These are phyloP conservation scores for Stenolophus ochropezus DNA, from an alignment of 2,888 invertebrate species.

Conservation along the genomic window DNA sequence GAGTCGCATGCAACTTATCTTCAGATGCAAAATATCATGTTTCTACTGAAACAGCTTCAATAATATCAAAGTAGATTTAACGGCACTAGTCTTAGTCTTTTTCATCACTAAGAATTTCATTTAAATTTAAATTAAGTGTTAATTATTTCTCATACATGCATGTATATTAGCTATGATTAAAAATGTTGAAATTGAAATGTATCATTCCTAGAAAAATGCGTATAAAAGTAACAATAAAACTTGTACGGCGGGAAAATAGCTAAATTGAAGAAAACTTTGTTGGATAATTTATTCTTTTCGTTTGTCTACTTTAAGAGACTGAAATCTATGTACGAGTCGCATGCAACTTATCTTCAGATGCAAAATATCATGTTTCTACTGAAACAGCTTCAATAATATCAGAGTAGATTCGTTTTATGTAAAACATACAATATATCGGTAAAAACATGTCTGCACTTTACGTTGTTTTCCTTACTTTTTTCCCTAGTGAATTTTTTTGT, in stretches of 20 bases:
- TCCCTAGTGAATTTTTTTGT: constrained; percentile 1
- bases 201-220: neutral
- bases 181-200: neutral
- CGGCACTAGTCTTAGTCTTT: neutral
- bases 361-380: constrained; percentile 44
- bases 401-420: constrained; percentile 28
- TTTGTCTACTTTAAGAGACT: constrained; percentile 23
- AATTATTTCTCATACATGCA: neutral
- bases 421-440: constrained; percentile 22
- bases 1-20: too few species aligned
- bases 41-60: too few species aligned
- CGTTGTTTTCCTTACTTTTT: constrained; percentile 7
- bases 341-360: constrained; percentile 35
- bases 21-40: too few species aligned
- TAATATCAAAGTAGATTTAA: too few species aligned
- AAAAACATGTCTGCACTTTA: constrained; percentile 33
- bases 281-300: constrained; percentile 21
- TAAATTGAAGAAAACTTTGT: constrained; percentile 27
- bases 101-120: neutral
- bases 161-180: neutral
- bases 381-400: constrained; percentile 17
- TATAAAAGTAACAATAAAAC: constrained; percentile 3
- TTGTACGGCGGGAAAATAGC: constrained; percentile 4
- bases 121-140: neutral
- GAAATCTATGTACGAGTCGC: constrained; percentile 34